phyloP scores from a whole-genome alignment of 2,113 vertebrate genomes.

The western clawed frog (Xenopus tropicalis) region DNA sequence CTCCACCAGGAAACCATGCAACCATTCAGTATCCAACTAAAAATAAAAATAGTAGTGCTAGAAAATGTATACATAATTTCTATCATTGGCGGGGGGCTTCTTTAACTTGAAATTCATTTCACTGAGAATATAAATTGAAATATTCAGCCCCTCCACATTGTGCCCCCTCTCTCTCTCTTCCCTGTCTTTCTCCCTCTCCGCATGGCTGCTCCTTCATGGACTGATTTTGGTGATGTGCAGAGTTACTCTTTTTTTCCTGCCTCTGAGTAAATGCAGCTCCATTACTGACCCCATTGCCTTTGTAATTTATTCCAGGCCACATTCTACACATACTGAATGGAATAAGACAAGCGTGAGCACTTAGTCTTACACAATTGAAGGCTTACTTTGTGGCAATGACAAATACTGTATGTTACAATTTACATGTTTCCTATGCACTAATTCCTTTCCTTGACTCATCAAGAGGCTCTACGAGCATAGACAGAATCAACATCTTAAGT shows the following conservation, averaged over 20 bases:
- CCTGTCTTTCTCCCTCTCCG: not conserved
- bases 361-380: not conserved
- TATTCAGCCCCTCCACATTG: slow-evolving; percentile 8
- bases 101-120: slow-evolving; percentile 5
- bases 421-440: too few relatives aligned
- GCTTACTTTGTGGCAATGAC: not conserved
- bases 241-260: slow-evolving; percentile 15
- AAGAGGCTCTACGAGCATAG: too few relatives aligned
- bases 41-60: not conserved
- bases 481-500: too few relatives aligned
- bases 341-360: not conserved
- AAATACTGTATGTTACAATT: too few relatives aligned
- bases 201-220: slow-evolving; percentile 30
- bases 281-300: slow-evolving; percentile 17
- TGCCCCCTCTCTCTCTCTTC: slow-evolving; percentile 1
- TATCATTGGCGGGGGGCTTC: slow-evolving; percentile 1
- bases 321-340: too few relatives aligned
- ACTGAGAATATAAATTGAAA: slow-evolving; percentile 15
- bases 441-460: too few relatives aligned
- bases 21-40: not conserved
- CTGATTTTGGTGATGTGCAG: slow-evolving; percentile 25
- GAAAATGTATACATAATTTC: not conserved
- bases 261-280: slow-evolving; percentile 28
- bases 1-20: too few relatives aligned
- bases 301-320: not conserved